A percentile compares a stretch with the other conserved stretches of the same genome.
Conservation (phyloP, 2,797 vertebrate genomes). For the Chiroxiphia lanceolata region DNA sequence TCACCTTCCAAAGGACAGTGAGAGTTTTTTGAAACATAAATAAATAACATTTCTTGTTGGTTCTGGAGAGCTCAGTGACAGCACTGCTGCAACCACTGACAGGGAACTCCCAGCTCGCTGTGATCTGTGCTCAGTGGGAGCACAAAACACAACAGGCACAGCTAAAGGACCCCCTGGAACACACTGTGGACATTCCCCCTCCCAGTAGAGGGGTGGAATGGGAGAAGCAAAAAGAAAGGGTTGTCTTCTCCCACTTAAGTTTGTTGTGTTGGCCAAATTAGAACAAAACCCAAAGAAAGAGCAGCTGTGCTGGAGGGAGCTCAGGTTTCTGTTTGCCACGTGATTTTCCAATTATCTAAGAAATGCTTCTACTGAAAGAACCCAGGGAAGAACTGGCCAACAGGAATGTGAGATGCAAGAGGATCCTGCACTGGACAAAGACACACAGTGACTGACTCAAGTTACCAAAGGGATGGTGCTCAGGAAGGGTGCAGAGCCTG, state of each 20-base stretch:
- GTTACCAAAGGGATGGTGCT: not conserved
- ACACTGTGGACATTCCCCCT: not conserved
- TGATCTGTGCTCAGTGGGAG: not conserved
- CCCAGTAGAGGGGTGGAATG: not conserved
- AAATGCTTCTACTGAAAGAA: not conserved
- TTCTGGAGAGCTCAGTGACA: not conserved
- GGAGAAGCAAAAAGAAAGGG: not conserved
- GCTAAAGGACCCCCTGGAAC: not conserved
- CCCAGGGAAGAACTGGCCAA: not conserved
- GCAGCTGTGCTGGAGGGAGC: not conserved
- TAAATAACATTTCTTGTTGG: not conserved
- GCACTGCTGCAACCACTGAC: not conserved
- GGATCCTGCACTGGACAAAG: not conserved
- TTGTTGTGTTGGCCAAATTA: not conserved
- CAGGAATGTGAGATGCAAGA: not conserved
- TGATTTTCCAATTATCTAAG: not conserved
- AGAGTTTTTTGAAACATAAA: not conserved
- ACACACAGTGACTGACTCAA: not conserved
- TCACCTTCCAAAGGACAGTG: not conserved
- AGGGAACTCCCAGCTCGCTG: not conserved
- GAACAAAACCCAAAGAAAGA: not conserved
- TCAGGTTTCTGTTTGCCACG: not conserved
- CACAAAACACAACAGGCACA: not conserved
- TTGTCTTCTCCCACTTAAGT: accelerated
- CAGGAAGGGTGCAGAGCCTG: not conserved